Evolutionary conservation across 1,140 invertebrate genomes (phyloP).

Genomic region (Drosophila mauritiana): DNA sequence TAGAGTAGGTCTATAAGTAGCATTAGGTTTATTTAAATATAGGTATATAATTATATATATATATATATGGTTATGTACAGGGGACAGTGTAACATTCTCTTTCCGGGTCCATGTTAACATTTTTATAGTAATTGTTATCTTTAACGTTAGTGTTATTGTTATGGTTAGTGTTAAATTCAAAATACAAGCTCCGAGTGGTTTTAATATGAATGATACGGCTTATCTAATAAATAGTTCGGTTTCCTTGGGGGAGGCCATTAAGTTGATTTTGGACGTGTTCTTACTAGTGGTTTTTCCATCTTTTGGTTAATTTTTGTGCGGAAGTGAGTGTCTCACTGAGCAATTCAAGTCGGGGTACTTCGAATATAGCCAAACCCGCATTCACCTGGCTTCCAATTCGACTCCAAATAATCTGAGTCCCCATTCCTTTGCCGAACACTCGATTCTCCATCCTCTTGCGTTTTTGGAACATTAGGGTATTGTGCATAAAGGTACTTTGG

Average conservation of each 20-base stretch:
- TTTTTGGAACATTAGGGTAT: constrained; percentile 46
- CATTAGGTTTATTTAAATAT: constrained; percentile 37
- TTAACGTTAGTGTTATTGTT: constrained; percentile 42
- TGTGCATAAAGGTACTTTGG: constrained; percentile 76
- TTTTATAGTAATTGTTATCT: constrained; percentile 35
- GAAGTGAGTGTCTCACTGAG: constrained; percentile 9
- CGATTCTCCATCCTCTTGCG: background rate
- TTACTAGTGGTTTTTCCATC: constrained; percentile 29
- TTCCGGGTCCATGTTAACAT: constrained; percentile 68
- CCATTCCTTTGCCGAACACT: background rate
- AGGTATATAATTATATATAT: constrained; percentile 33
- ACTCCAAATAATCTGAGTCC: background rate
- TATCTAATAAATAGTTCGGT: constrained; percentile 46
- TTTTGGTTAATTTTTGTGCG: constrained; percentile 24
- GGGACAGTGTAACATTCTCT: constrained; percentile 30
- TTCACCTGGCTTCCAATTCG: background rate
- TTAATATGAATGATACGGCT: constrained; percentile 53
- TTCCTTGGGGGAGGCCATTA: constrained; percentile 45
- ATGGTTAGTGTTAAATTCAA: constrained; percentile 70
- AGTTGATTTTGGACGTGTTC: constrained; percentile 65
- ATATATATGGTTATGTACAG: constrained; percentile 53
- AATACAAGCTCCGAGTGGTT: constrained; percentile 76
- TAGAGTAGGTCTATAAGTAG: constrained; percentile 39
- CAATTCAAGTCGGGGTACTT: background rate
- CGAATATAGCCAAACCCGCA: background rate